phyloP scores from a whole-genome alignment of 2,113 vertebrate genomes.

The Catharus bicknelli region DNA sequence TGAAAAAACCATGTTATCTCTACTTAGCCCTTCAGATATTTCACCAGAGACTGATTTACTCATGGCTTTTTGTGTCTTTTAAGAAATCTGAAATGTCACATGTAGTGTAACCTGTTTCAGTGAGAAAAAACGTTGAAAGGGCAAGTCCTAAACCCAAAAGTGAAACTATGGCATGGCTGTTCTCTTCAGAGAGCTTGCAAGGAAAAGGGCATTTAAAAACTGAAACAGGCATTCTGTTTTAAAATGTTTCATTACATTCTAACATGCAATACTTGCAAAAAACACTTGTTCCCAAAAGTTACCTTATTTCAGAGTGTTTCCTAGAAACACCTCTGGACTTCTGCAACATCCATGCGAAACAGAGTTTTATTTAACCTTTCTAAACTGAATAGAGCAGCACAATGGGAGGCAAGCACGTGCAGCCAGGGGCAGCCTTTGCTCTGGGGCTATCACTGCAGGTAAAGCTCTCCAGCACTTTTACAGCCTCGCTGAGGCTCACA shows the following conservation, averaged over 20 bases:
- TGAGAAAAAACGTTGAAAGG: background rate
- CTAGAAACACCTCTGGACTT: background rate
- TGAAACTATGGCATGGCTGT: background rate
- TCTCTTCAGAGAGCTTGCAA: background rate
- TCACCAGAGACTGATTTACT: background rate
- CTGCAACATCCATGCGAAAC: background rate
- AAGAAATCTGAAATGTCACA: background rate
- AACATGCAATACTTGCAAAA: background rate
- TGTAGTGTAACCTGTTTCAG: background rate
- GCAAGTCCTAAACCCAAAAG: background rate
- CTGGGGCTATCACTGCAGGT: background rate
- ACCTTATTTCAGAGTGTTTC: background rate
- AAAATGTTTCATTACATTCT: background rate
- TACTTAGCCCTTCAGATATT: background rate
- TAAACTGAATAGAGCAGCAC: background rate
- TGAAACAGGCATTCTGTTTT: background rate
- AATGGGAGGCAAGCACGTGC: background rate
- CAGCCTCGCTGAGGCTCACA: fast-evolving
- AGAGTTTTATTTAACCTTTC: background rate
- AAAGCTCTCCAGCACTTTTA: background rate
- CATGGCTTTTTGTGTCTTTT: background rate
- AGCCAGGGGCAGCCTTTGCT: background rate
- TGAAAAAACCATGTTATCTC: background rate
- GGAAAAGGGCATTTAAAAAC: background rate
- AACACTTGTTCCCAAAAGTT: background rate